These are phyloP conservation scores for Onychostruthus taczanowskii DNA, from an alignment of 2,113 vertebrate species.

Conservation along the genomic window DNA sequence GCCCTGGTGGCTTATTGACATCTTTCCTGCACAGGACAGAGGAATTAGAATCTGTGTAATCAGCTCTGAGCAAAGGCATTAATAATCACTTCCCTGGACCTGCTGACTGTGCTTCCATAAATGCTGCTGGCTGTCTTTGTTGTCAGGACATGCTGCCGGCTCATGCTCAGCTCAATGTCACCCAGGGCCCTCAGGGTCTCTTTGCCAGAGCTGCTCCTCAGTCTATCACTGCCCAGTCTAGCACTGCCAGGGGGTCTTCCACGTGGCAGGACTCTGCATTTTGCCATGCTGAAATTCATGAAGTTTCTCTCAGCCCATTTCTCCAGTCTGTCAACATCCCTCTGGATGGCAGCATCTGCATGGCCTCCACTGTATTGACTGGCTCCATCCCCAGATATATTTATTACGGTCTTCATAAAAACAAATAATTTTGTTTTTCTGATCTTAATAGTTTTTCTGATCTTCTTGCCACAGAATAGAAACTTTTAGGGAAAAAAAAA, in stretches of 20 bases:
- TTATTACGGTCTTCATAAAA: background rate
- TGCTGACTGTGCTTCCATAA: background rate
- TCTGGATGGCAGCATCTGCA: background rate
- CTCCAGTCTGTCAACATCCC: background rate
- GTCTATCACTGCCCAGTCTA: background rate
- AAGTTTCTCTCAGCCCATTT: background rate
- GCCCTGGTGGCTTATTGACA: rapidly evolving
- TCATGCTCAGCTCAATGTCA: background rate
- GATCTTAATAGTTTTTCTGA: background rate
- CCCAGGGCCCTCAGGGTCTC: background rate
- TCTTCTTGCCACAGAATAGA: background rate
- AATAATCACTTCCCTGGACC: background rate
- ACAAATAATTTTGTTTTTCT: background rate
- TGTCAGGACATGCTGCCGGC: background rate
- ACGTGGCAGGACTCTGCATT: background rate
- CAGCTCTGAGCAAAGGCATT: background rate
- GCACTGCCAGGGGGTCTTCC: background rate
- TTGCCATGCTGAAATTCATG: background rate
- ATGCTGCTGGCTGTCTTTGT: background rate
- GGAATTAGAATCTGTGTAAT: background rate
- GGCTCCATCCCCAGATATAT: background rate
- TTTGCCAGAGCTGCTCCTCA: background rate
- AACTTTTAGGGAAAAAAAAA: rapidly evolving
- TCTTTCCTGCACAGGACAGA: background rate
- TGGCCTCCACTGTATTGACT: background rate